A percentile compares a stretch with the other conserved stretches of the same genome.
Conservation (phyloP, 1,140 invertebrate genomes). For the Diorhabda elongata region DNA sequence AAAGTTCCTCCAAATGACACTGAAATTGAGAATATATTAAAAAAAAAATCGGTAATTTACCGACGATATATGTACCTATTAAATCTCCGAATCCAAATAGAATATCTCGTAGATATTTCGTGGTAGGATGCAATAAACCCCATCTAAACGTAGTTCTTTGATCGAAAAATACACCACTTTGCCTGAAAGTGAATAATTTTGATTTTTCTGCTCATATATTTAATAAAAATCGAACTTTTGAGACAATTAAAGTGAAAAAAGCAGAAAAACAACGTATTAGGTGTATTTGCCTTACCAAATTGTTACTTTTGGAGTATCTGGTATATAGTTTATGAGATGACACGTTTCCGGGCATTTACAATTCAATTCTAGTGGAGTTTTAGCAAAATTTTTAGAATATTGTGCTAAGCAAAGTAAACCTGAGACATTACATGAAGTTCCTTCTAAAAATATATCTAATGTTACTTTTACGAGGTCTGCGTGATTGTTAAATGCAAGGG, state of each 20-base stretch:
- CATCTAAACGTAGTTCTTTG: slow-evolving; percentile 37
- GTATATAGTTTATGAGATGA: slow-evolving; percentile 52
- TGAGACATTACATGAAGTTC: slow-evolving; percentile 51
- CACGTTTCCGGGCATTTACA: slow-evolving; percentile 55
- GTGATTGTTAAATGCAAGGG: too few species aligned
- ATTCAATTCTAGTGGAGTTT: slow-evolving; percentile 52
- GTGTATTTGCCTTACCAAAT: slow-evolving; percentile 33
- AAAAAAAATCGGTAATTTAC: not conserved
- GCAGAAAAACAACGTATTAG: too few species aligned
- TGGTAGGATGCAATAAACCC: slow-evolving; percentile 47
- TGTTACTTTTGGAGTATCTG: slow-evolving; percentile 51
- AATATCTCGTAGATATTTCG: slow-evolving; percentile 52
- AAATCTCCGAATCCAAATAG: slow-evolving; percentile 57
- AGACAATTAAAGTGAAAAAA: too few species aligned
- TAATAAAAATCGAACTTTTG: not conserved
- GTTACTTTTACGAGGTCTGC: not conserved
- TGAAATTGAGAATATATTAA: slow-evolving; percentile 28
- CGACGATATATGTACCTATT: slow-evolving; percentile 43
- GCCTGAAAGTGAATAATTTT: slow-evolving; percentile 22
- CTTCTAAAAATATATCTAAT: slow-evolving; percentile 41
- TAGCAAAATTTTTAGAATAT: slow-evolving; percentile 51
- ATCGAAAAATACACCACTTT: slow-evolving; percentile 33
- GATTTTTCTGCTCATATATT: not conserved
- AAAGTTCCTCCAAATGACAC: slow-evolving; percentile 53
- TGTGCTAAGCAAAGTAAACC: slow-evolving; percentile 54